Conservation (phyloP, 2,888 invertebrate species). For the Pammene fasciana region DNA sequence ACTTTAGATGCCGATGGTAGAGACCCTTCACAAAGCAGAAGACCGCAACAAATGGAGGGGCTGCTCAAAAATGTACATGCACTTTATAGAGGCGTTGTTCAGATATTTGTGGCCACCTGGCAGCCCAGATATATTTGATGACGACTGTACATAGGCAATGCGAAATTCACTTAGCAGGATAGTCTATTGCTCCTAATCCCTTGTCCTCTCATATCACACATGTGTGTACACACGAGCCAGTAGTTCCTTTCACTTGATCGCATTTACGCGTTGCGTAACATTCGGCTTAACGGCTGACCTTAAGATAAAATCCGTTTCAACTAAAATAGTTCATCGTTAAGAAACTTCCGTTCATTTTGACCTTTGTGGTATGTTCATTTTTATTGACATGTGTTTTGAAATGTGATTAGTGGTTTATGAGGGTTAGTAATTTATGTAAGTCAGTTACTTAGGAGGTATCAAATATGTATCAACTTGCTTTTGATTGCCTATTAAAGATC, state of each 20-base stretch:
- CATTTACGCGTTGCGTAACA: constrained; percentile 56
- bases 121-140: too few relatives aligned
- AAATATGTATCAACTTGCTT: neutral
- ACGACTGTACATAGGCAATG: too few relatives aligned
- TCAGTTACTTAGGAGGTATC: neutral
- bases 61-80: too few relatives aligned
- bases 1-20: too few relatives aligned
- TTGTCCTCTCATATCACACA: neutral
- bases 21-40: too few relatives aligned
- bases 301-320: constrained; percentile 53
- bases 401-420: constrained; percentile 27
- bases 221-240: constrained; percentile 11
- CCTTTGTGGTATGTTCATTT: constrained; percentile 33
- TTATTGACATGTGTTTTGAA: constrained; percentile 35
- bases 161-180: neutral
- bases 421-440: constrained; percentile 10
- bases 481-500: constrained; percentile 6
- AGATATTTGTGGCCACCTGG: too few relatives aligned
- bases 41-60: too few relatives aligned
- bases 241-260: constrained; percentile 65
- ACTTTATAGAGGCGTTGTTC: too few relatives aligned
- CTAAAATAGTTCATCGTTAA: constrained; percentile 46
- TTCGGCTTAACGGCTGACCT: constrained; percentile 57
- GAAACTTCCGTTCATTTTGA: constrained; percentile 40
- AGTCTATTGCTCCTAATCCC: neutral